Base-by-base conservation (phyloP, 2,888 invertebrate genomes). In the Stenurella melanura region DNA sequence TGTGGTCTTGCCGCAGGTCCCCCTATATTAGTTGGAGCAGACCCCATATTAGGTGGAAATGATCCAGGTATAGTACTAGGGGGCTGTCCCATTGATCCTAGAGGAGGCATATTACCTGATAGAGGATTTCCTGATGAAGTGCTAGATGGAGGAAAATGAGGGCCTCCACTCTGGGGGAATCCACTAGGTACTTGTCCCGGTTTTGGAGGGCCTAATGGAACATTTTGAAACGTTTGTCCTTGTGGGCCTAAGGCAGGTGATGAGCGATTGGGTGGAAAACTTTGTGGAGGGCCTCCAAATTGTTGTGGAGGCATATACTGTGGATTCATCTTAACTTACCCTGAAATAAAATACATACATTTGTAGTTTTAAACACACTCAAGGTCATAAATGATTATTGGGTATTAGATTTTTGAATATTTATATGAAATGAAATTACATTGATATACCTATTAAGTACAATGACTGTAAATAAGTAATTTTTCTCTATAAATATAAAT, bases 321-420 rank as follows among this genome's bases (percentile, higher is more conserved):
- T 42, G 91, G 90, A 89, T 92, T 91, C 92, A 92, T 92, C 75
- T 78, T 87, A 84, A 80, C 77, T 73, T 34, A 76, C 64, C 73
- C 80, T 78, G 78, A 74, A 75, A 79, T 68, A 19, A 26, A 54
- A 64, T 58, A n/a, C 11, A 21, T 21, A 58, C 18, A 58, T 21
- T 57, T 19, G 1, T 42, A 42, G 4, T 12, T 50, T n/a, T n/a
- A 6, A 34, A 34, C 2, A 26, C 26, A 26, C 26, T 26, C n/a
- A n/a, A n/a, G n/a, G n/a, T n/a, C n/a, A n/a, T n/a, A n/a, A n/a
- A n/a, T n/a, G n/a, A n/a, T n/a, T n/a, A n/a, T n/a, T n/a, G n/a
- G n/a, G n/a, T n/a, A n/a, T n/a, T n/a, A n/a, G n/a, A n/a, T n/a
- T n/a, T n/a, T n/a, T n/a, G n/a, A n/a, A n/a, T n/a, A n/a, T n/a